phyloP scores from a whole-genome alignment of 2,888 invertebrate species.

The Tenthredo scrophulariae region DNA sequence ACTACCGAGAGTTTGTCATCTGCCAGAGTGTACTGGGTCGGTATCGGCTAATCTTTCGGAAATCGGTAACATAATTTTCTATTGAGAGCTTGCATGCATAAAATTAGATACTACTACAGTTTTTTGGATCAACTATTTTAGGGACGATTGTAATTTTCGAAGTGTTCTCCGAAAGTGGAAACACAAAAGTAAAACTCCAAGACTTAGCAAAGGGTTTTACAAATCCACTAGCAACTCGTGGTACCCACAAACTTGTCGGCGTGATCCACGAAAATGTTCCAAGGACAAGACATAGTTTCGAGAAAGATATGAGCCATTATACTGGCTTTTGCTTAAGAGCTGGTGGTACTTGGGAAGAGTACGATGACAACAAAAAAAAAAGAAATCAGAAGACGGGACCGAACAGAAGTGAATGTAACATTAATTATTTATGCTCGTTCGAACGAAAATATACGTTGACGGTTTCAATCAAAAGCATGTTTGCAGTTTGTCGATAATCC shows the following conservation, averaged over 20 bases:
- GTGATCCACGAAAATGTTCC: not conserved
- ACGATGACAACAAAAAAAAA: not conserved
- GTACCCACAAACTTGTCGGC: constrained; percentile 14
- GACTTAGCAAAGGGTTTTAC: not conserved
- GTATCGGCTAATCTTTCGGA: constrained; percentile 1
- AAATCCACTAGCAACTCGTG: not conserved
- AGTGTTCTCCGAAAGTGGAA: not conserved
- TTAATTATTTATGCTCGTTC: not conserved
- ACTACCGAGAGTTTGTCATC: not conserved
- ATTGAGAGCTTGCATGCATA: constrained; percentile 6
- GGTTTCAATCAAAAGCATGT: too few relatives aligned
- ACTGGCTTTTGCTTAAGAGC: constrained; percentile 3
- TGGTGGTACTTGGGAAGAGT: constrained; percentile 29
- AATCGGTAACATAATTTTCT: constrained; percentile 12
- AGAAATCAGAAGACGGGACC: not conserved
- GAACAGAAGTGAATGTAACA: not conserved
- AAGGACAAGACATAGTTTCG: not conserved
- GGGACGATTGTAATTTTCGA: not conserved
- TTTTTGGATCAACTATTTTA: constrained; percentile 3
- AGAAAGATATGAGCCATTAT: not conserved
- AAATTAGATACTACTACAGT: not conserved
- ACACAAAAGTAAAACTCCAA: not conserved
- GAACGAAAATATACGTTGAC: not conserved
- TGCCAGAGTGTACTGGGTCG: constrained; percentile 5
- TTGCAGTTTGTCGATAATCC: too few relatives aligned